Conservation (phyloP, 2,797 vertebrate genomes). For the Rhynchotus rufescens region DNA sequence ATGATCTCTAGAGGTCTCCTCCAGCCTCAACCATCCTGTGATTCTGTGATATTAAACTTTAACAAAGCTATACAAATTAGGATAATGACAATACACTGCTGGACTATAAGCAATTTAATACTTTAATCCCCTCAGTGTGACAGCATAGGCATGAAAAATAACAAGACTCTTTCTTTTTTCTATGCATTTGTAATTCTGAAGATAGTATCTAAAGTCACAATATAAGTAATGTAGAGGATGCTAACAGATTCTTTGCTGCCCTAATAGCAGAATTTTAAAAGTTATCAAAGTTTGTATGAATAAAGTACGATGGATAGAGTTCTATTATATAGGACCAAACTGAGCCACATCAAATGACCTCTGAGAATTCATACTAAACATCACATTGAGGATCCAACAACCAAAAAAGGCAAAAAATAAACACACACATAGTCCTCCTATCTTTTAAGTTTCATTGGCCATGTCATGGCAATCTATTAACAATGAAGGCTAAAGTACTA, state of each 20-base stretch:
- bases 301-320: not conserved
- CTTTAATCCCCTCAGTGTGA: not conserved
- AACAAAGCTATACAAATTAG: not conserved
- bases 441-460: not conserved
- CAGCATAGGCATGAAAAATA: not conserved
- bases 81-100: not conserved
- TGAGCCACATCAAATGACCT: not conserved
- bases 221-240: not conserved
- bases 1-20: too few relatives aligned
- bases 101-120: not conserved
- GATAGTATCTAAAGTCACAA: not conserved
- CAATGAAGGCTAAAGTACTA: not conserved
- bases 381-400: not conserved
- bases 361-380: not conserved
- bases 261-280: not conserved
- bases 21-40: too few relatives aligned
- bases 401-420: not conserved
- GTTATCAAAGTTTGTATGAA: not conserved
- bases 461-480: not conserved
- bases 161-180: not conserved
- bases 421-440: not conserved
- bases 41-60: not conserved
- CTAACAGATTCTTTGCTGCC: not conserved
- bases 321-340: not conserved
- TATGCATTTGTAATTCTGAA: not conserved